Conservation (phyloP, 2,888 invertebrate genomes). For the Meandrusa payeni region DNA sequence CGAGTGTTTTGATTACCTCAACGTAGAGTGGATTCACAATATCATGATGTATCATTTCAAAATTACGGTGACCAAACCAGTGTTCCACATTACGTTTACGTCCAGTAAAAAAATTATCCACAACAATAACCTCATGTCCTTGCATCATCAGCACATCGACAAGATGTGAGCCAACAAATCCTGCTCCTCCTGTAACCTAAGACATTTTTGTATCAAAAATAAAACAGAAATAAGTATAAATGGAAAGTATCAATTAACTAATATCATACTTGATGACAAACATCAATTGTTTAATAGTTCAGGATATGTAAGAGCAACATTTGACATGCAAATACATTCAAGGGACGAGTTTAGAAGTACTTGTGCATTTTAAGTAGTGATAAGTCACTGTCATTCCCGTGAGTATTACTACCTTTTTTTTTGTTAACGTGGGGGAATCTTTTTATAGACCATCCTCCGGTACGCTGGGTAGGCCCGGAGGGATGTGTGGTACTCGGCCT, state of each 20-base stretch:
- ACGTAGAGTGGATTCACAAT: slow-evolving; percentile 98
- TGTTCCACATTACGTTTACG: slow-evolving; percentile 98
- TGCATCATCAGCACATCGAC: slow-evolving; percentile 97
- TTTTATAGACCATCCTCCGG: no score
- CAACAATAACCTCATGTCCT: slow-evolving; percentile 98
- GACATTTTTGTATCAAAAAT: slow-evolving; percentile 11
- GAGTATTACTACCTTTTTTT: no score
- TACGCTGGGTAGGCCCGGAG: no score
- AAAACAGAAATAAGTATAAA: neutral
- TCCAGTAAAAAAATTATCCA: slow-evolving; percentile 99
- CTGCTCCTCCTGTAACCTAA: slow-evolving; percentile 96
- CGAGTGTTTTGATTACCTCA: slow-evolving; percentile 78
- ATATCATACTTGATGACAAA: no score
- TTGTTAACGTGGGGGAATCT: no score
- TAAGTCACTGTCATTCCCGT: no score
- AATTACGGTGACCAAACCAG: slow-evolving; percentile 99
- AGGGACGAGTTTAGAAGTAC: no score
- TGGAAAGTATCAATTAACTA: slow-evolving; percentile 3
- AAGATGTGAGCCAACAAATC: slow-evolving; percentile 99
- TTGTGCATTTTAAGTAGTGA: no score
- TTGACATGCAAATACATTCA: no score
- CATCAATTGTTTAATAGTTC: no score
- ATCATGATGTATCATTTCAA: slow-evolving; percentile 99
- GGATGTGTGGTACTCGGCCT: no score
- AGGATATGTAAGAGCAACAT: no score